Evolutionary conservation across 2,888 invertebrate genomes (phyloP), one percentile per base, ranked within the genome.

Genomic region (Cabera pusaria): DNA sequence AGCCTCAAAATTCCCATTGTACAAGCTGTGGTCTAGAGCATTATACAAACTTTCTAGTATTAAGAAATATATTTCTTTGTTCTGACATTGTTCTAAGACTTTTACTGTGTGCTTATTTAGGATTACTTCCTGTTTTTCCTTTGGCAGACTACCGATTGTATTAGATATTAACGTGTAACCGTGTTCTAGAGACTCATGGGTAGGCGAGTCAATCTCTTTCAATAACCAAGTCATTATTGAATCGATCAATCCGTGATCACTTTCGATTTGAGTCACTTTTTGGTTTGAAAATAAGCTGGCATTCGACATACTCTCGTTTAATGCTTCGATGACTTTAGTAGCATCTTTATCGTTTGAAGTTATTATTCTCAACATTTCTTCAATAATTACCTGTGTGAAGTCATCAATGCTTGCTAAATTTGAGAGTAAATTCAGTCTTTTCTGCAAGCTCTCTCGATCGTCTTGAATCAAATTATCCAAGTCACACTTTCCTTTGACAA

Each of bases 21-120:
- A 60, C 1, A 90, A 62, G 37, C 69, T 76, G 49, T 70, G 74
- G 26, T 80, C 78, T 9, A 92, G 50, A 1, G 91, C 81, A 39
- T 77, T 80, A 33, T 91, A 82, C 33, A 93, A 56, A 50, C 90
- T 89, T 64, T 91, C 90, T 24, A 91, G 46, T 1, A 91, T 51
- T 6, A 87, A 53, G 34, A 90, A 79, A 46, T 78, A 72, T 1
- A 50, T 33, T 9, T 80, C 70, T 12, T 84, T 66, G 0, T 38
- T 59, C 6, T 63, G 55, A 45, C 79, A 73, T 34, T 70, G 64
- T 0, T 68, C 59, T 45, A 81, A 44, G 12, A 89, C 54, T n/a
- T 41, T 36, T 1, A 50, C 21, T 2, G 79, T 68, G 23, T 89
- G 74, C 35, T 64, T 73, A 0, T 56, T 21, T 10, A 88, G 31